Evolutionary conservation across 1,140 invertebrate genomes (phyloP).

Genomic region (Geopemphigus sp.): DNA sequence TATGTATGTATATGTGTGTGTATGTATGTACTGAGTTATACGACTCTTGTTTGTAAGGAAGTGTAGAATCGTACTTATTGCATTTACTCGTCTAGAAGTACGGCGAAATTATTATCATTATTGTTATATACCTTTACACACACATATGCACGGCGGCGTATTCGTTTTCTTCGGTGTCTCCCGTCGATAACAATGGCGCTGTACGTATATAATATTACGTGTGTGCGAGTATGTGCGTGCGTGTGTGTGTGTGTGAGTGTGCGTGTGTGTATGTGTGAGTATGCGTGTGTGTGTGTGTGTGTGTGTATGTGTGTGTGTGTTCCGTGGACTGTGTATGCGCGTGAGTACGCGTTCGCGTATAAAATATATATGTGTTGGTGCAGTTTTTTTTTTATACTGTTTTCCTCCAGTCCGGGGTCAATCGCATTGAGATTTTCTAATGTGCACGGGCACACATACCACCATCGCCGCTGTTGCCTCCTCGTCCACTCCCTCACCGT

Average conservation of each 20-base stretch:
- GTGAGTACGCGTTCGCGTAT: too few relatives aligned
- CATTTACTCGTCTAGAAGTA: neutral
- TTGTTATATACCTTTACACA: too few relatives aligned
- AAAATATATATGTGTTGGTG: neutral
- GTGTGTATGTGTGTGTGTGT: neutral
- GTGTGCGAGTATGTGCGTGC: neutral
- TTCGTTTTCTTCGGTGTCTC: constrained; percentile 3
- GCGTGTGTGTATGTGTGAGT: too few relatives aligned
- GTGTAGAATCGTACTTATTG: neutral
- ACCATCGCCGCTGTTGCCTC: neutral
- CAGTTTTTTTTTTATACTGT: neutral
- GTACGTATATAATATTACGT: neutral
- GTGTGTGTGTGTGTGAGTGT: neutral
- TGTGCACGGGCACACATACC: constrained; percentile 6
- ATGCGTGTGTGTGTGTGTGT: too few relatives aligned
- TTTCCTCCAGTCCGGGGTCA: constrained; percentile 36
- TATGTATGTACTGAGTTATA: neutral
- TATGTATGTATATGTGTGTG: neutral
- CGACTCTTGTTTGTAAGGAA: neutral
- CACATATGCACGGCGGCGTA: neutral
- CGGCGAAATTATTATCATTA: neutral
- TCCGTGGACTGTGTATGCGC: neutral
- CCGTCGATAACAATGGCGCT: constrained; percentile 34
- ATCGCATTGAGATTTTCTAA: constrained; percentile 41
- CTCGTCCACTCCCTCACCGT: constrained; percentile 2